phyloP scores from a whole-genome alignment of 1,140 invertebrate species.

The Bombus vancouverensis region DNA sequence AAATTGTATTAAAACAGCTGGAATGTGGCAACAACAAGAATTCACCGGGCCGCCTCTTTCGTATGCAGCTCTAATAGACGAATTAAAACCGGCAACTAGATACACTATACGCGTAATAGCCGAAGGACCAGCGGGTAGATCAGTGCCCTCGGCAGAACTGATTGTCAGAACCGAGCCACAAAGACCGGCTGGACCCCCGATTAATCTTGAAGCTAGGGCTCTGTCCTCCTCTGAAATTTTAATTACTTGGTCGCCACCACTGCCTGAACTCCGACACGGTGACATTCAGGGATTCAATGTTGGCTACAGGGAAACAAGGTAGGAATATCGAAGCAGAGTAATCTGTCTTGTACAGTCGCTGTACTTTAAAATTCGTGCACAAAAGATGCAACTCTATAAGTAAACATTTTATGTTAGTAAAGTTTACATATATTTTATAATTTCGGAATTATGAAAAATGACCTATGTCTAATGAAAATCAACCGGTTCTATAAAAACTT shows the following conservation, averaged over 20 bases:
- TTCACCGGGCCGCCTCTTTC: slow-evolving; percentile 85
- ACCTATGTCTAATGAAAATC: not conserved
- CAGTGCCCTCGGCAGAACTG: slow-evolving; percentile 87
- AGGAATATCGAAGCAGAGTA: not conserved
- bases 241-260: slow-evolving; percentile 89
- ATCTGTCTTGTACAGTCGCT: not conserved
- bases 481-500: not conserved
- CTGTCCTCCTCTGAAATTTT: slow-evolving; percentile 90
- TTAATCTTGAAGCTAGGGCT: slow-evolving; percentile 87
- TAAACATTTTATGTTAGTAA: not conserved
- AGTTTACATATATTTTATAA: not conserved
- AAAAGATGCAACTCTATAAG: not conserved
- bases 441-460: not conserved
- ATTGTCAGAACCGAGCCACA: slow-evolving; percentile 89
- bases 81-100: slow-evolving; percentile 89
- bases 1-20: slow-evolving; percentile 69
- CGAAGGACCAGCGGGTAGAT: slow-evolving; percentile 89
- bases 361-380: not conserved
- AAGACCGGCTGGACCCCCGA: slow-evolving; percentile 89
- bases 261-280: slow-evolving; percentile 87
- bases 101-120: slow-evolving; percentile 90
- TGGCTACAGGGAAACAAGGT: slow-evolving; percentile 81
- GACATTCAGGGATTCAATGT: slow-evolving; percentile 87
- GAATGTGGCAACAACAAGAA: slow-evolving; percentile 87
- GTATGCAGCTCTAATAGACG: slow-evolving; percentile 86